Evolutionary conservation across 1,140 invertebrate genomes (phyloP), one percentile per base, ranked within the genome.

Genomic region (Psix sp.): DNA sequence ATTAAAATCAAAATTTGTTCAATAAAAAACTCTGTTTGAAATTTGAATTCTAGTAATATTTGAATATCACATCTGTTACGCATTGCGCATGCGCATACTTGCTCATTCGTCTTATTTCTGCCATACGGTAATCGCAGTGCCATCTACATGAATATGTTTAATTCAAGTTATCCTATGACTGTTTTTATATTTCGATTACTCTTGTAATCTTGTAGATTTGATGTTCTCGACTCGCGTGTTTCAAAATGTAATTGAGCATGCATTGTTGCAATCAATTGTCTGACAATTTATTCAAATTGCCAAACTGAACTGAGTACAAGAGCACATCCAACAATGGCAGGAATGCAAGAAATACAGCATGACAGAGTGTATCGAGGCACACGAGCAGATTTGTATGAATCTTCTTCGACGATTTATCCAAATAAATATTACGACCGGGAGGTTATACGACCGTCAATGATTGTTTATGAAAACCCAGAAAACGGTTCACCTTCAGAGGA

Each of bases 391-490:
- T 40, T 59, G 17, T 74, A 73, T 48, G 77, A 79, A 20, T 11
- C 17, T 0, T 57, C 11, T 1, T 35, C 13, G 2, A 35, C 16
- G 29, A 49, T 66, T 35, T 77, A 74, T 31, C 52, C 74, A 0
- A 56, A 75, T 0, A 80, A 63, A 36, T 84, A 83, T 60, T 66
- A 77, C 21, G 80, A 78, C 15, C 77, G 71, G 43, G 80, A 84
- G 71, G 80, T 86, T 82, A 86, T 86, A 45, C 71, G 71, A 39
- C 84, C 84, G 56, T 60, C 80, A n/a, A 72, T 78, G 11, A 74
- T 84, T 24, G 71, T 79, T 10, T 79, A 80, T 10, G 43, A 82
- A 13, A 49, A 66, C 4, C 77, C 78, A 2, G 79, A 85, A 45
- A 79, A 83, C 48, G 79, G 36, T 73, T 76, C 78, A 1, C 76